Percentiles rank a stretch among this genome's conserved stretches.
phyloP scores from a whole-genome alignment of 2,113 vertebrate species.

The Euleptes europaea region DNA sequence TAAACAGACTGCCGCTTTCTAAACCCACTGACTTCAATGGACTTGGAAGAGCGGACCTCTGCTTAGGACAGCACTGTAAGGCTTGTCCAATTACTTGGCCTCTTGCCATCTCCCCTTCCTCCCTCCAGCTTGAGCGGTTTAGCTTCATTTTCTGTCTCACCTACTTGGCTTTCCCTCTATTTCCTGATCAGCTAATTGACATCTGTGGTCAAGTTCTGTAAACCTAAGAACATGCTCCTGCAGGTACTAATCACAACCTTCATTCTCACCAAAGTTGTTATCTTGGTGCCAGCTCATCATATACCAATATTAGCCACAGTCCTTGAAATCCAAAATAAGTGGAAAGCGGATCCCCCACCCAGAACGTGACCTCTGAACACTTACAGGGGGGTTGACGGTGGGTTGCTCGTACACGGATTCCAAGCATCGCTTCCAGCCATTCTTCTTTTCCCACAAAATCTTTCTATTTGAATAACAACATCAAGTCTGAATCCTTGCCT shows the following conservation, averaged over 20 bases:
- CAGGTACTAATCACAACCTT: neutral
- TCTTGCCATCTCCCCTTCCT: neutral
- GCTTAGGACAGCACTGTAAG: too few species aligned
- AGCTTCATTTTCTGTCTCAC: neutral
- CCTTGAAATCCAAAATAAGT: neutral
- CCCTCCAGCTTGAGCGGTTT: neutral
- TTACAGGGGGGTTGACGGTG: neutral
- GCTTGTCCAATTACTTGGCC: neutral
- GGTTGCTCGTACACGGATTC: neutral
- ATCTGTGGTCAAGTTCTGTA: neutral
- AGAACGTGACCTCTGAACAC: neutral
- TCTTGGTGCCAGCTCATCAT: neutral
- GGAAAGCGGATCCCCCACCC: neutral
- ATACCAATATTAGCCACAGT: neutral
- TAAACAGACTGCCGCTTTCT: neutral
- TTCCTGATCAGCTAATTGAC: neutral
- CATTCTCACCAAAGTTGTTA: neutral
- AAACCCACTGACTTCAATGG: too few species aligned
- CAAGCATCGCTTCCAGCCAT: neutral
- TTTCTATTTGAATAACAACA: constrained; percentile 34
- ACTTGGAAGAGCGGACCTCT: too few species aligned
- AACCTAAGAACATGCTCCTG: neutral
- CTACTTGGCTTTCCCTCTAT: neutral
- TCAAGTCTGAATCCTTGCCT: constrained; percentile 4
- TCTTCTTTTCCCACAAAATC: neutral